Evolutionary conservation across 2,113 vertebrate genomes (phyloP), one percentile per base, ranked within the genome.

Genomic region (Dermatemys mawii): DNA sequence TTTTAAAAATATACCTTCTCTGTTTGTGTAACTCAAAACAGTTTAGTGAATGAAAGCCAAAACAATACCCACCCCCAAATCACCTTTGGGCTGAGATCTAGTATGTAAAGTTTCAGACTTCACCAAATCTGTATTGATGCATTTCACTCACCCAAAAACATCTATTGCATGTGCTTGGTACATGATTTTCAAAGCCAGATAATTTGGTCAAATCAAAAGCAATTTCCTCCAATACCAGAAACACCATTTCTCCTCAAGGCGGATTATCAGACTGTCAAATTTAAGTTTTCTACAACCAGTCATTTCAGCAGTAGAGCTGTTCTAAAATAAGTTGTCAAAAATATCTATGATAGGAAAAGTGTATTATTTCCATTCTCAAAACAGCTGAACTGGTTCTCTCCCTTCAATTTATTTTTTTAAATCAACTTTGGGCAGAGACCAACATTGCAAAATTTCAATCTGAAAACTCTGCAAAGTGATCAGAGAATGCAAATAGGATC

Each of bases 41-140:
- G 73, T 27, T 76, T 29, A 44, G 46, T 46, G 13, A 46, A 27
- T 14, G 70, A 92, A 97, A 96, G 84, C 86, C 90, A 90, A 73
- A 86, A 78, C 73, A 80, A 78, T 38, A n/a, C 73, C 91, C 82
- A 13, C 83, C 53, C 92, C 73, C 17, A 51, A 87, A 90, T 91
- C 93, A 94, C 90, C 87, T 94, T 29, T 96, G 93, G 95, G 88
- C 84, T 90, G 60, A 84, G 49, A 81, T 79, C 86, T 92, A 97
- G 82, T 86, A 88, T 96, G 91, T 92, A 70, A 60, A 94, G 70
- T 90, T 90, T 83, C 83, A 90, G 92, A 95, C 96, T 46, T 46
- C 38, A 76, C 12, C 24, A 27, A 44, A 76, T 76, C 73, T 76
- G 26, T 27, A 16, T 26, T 26, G 27, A 76, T 76, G 44, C 12